Evolutionary conservation across 2,797 vertebrate genomes (phyloP), one percentile per base, ranked within the genome.

Genomic region (Urocyon cinereoargenteus): DNA sequence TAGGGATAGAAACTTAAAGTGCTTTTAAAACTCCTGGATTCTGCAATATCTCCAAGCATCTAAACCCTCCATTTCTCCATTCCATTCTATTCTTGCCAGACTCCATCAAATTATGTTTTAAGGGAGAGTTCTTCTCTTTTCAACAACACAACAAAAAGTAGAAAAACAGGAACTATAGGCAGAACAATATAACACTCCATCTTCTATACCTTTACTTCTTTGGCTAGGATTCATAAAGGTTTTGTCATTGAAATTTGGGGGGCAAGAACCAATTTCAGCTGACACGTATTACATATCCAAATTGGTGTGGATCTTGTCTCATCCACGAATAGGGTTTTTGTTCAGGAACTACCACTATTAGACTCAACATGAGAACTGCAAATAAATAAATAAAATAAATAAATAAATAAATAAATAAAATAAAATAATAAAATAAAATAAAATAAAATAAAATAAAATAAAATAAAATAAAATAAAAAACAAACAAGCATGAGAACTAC

Each of bases 21-120:
- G 36, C n/a, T 96, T 97, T 97, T 84, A 94, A 95, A 86, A 94
- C 92, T 96, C 91, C 96, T 81, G 64, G 72, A 90, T 97, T 96
- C 91, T 97, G 92, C 85, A 97, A 97, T 96, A 91, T 97, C 96
- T 98, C 90, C 97, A 96, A 55, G 64, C 9, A 49, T 86, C 89
- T 93, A 86, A 97, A 82, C 83, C 97, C 95, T 94, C 96, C 91
- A 97, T 97, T 84, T 97, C 49, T 95, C 81, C 15, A 19, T 49
- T 94, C 81, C 89, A 24, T 85, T 68, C 49, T 96, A 70, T 59
- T 81, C 89, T 79, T 93, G 89, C 57, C 53, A 86, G 72, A 49
- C 16, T n/a, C 24, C 94, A 92, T 45, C 31, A 97, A 97, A 95
- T 91, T 95, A 49, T 96, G 96, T 95, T 89, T 87, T 83, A 87